A percentile compares a stretch with the other conserved stretches of the same genome.
phyloP scores from a whole-genome alignment of 2,797 vertebrate genomes.

The Caiman crocodilus region DNA sequence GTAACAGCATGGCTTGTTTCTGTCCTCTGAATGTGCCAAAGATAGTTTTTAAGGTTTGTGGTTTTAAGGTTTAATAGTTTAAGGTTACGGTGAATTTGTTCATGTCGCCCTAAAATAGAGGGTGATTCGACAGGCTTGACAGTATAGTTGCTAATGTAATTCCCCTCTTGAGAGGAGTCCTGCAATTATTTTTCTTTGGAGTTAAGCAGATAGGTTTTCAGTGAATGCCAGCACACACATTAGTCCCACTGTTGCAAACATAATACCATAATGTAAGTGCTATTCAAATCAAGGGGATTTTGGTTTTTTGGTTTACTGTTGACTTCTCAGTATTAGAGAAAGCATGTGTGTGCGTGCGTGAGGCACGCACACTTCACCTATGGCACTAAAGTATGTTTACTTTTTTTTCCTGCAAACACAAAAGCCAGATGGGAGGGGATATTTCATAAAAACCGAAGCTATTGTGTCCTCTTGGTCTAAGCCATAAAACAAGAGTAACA shows the following conservation, averaged over 20 bases:
- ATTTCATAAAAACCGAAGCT: constrained; percentile 71
- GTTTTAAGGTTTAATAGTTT: neutral
- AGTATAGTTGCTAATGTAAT: neutral
- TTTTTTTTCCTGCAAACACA: constrained; percentile 51
- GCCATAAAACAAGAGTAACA: constrained; percentile 77
- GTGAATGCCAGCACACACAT: neutral
- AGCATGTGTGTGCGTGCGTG: neutral
- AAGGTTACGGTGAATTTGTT: neutral
- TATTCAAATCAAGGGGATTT: constrained; percentile 5
- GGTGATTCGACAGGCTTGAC: neutral
- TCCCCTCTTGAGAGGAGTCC: neutral
- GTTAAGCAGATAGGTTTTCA: neutral
- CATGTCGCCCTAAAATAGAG: neutral
- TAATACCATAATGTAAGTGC: neutral
- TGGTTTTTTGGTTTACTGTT: neutral
- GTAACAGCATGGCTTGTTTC: neutral
- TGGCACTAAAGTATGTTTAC: constrained; percentile 43
- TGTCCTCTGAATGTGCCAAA: neutral
- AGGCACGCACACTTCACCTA: constrained; percentile 43
- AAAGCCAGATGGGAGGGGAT: constrained; percentile 64
- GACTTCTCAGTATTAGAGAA: constrained; percentile 11
- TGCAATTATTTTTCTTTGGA: neutral
- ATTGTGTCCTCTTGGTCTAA: constrained; percentile 74
- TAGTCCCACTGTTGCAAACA: constrained; percentile 30
- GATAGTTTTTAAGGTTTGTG: neutral